These are phyloP conservation scores for Lemur catta DNA, from an alignment of 2,797 vertebrate species.

Conservation along the genomic window DNA sequence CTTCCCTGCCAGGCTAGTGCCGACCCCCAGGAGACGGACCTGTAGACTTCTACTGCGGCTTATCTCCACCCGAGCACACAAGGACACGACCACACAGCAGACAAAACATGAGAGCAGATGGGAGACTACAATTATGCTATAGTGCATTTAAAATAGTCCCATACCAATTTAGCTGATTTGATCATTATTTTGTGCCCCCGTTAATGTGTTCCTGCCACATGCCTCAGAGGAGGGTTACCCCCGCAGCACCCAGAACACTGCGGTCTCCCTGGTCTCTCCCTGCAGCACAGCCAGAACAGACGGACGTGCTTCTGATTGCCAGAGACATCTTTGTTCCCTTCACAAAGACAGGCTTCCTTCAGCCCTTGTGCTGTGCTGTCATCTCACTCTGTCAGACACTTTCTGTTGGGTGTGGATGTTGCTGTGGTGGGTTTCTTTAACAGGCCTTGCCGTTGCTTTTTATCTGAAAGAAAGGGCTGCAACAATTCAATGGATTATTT, in stretches of 20 bases:
- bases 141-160: neutral
- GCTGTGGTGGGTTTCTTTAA: slow-evolving; percentile 77
- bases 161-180: neutral
- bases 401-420: slow-evolving; percentile 71
- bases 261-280: slow-evolving; percentile 8
- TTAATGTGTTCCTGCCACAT: neutral
- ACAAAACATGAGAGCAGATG: neutral
- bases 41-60: neutral
- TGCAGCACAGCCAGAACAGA: slow-evolving; percentile 58
- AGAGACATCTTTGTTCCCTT: slow-evolving; percentile 76
- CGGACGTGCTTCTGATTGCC: slow-evolving; percentile 72
- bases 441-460: slow-evolving; percentile 73
- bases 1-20: neutral
- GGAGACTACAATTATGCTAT: neutral
- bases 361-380: slow-evolving; percentile 61
- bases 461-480: slow-evolving; percentile 77
- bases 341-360: slow-evolving; percentile 38
- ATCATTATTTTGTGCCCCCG: neutral
- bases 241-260: neutral
- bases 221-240: neutral
- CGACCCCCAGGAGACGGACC: neutral
- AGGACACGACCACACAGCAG: neutral
- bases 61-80: neutral
- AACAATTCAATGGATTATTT: slow-evolving; percentile 84
- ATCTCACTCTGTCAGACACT: slow-evolving; percentile 66